Conservation (phyloP, 2,888 invertebrate species). For the Calameuta pallipes region DNA sequence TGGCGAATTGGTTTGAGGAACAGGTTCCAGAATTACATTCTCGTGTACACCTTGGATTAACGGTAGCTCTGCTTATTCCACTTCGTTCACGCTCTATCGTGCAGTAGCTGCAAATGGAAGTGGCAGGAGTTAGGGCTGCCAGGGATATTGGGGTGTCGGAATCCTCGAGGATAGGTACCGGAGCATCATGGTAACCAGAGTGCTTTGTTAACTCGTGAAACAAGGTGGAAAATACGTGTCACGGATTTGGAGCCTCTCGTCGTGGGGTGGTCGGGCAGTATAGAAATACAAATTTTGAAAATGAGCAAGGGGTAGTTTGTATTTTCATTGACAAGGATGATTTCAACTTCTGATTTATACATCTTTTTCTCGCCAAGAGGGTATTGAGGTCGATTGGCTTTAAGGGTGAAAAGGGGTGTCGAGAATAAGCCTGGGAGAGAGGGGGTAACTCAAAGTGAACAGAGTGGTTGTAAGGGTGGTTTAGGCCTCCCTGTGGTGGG, state of each 20-base stretch:
- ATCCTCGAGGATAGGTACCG: background rate
- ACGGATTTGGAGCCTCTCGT: background rate
- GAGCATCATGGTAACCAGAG: conserved; percentile 5
- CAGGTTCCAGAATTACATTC: background rate
- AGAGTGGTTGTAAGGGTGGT: background rate
- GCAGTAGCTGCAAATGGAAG: background rate
- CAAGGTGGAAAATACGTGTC: conserved; percentile 29
- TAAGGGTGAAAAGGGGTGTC: background rate
- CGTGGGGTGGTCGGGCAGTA: background rate
- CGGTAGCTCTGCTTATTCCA: conserved; percentile 11
- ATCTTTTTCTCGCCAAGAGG: background rate
- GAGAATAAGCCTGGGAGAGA: background rate
- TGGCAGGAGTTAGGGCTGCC: background rate
- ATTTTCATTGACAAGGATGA: background rate
- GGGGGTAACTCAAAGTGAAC: background rate
- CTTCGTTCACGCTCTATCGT: no score
- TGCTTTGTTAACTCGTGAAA: conserved; percentile 43
- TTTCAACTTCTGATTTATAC: background rate
- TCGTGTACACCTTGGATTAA: conserved; percentile 40
- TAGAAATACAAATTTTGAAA: background rate
- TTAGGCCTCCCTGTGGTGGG: background rate
- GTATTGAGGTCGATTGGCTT: background rate
- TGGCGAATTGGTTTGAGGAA: background rate
- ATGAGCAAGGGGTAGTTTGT: background rate
- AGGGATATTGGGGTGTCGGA: background rate